Percentiles rank a stretch among this genome's conserved stretches.
phyloP scores from a whole-genome alignment of 1,140 invertebrate genomes.

The Cherax destructor region DNA sequence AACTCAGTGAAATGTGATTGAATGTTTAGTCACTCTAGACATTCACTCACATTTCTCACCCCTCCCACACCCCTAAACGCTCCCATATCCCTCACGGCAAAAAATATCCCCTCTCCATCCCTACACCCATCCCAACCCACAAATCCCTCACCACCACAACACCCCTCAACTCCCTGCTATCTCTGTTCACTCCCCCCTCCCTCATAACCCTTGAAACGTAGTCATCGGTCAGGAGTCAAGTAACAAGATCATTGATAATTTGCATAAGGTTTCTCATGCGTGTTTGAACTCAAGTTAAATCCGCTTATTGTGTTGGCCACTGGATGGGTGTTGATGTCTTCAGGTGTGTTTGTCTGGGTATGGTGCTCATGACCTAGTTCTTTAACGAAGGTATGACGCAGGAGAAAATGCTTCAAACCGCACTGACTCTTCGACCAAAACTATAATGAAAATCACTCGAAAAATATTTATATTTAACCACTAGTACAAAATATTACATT shows the following conservation, averaged over 20 bases:
- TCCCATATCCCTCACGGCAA: background rate
- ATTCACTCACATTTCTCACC: too few species aligned
- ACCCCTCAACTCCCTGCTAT: background rate
- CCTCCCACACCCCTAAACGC: background rate
- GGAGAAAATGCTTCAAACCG: too few species aligned
- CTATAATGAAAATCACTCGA: too few species aligned
- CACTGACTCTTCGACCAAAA: too few species aligned
- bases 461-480: too few species aligned
- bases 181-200: background rate
- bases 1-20: too few species aligned
- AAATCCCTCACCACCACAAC: background rate
- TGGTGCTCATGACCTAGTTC: too few species aligned
- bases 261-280: conserved; percentile 47
- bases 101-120: background rate
- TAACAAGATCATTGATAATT: conserved; percentile 59
- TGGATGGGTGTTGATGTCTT: background rate
- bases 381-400: too few species aligned
- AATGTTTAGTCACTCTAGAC: too few species aligned
- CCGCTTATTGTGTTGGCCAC: conserved; percentile 7
- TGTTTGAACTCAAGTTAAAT: background rate
- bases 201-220: background rate
- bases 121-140: background rate
- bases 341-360: too few species aligned
- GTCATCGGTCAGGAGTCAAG: conserved; percentile 29
- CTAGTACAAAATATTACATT: too few species aligned